phyloP scores from a whole-genome alignment of 2,113 vertebrate species.

The Pundamilia nyererei region DNA sequence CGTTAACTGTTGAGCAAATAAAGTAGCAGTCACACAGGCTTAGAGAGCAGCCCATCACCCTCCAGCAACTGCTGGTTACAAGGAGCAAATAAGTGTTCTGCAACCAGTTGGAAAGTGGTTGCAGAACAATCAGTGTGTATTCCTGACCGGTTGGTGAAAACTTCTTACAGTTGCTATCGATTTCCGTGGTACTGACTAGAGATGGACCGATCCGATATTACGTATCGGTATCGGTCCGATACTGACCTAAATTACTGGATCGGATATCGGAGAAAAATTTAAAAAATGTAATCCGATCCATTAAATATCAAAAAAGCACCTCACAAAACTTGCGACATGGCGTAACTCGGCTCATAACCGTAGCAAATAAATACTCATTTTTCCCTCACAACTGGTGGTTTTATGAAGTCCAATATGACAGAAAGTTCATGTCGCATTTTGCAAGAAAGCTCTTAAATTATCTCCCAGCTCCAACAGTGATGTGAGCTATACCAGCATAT shows the following conservation, averaged over 20 bases:
- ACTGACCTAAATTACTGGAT: too few species aligned
- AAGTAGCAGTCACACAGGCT: background rate
- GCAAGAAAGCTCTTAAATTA: background rate
- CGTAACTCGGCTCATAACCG: too few species aligned
- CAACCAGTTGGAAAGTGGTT: background rate
- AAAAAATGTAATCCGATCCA: too few species aligned
- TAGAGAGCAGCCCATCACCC: background rate
- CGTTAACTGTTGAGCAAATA: background rate
- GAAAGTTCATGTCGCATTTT: background rate
- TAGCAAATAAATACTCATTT: background rate
- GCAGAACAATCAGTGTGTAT: background rate
- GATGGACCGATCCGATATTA: too few species aligned
- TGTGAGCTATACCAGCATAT: background rate
- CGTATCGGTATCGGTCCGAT: too few species aligned
- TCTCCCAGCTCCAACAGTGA: background rate
- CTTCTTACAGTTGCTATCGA: background rate
- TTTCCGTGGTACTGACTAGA: rapidly evolving
- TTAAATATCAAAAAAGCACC: too few species aligned
- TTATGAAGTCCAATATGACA: background rate
- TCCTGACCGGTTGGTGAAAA: background rate
- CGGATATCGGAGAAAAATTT: too few species aligned
- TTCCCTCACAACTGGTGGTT: background rate
- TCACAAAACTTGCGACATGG: too few species aligned
- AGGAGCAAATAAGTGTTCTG: background rate
- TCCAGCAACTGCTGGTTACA: rapidly evolving